phyloP scores from a whole-genome alignment of 2,888 invertebrate species.

The Dichetophora obliterata region DNA sequence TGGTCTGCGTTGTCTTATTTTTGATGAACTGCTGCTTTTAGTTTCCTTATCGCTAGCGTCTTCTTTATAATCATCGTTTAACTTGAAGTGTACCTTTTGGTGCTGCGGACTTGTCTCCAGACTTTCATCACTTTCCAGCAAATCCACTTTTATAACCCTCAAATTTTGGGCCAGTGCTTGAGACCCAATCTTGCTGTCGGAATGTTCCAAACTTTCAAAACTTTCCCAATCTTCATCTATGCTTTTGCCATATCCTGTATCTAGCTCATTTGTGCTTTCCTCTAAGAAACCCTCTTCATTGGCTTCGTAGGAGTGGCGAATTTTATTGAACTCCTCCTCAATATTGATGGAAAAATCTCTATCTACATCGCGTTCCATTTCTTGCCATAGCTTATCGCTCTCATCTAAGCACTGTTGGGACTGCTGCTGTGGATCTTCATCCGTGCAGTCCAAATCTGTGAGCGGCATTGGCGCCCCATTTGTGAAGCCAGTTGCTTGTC shows the following conservation, averaged over 20 bases:
- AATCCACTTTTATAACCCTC: neutral
- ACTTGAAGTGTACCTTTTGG: too few relatives aligned
- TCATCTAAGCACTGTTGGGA: neutral
- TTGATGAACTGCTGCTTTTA: neutral
- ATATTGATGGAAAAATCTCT: conserved; percentile 43
- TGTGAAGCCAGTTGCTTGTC: conserved; percentile 31
- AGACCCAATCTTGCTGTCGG: neutral
- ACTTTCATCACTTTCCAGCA: neutral
- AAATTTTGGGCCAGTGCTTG: neutral
- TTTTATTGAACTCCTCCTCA: conserved; percentile 56
- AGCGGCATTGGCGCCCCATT: neutral
- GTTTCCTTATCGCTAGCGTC: conserved; percentile 44
- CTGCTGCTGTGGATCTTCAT: neutral
- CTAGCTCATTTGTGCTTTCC: conserved; percentile 36
- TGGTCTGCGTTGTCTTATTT: conserved; percentile 7
- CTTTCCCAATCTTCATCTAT: conserved; percentile 63
- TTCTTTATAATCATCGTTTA: conserved; percentile 31
- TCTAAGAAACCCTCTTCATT: conserved; percentile 61
- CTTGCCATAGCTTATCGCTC: conserved; percentile 47
- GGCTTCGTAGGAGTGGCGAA: conserved; percentile 57
- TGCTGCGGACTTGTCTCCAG: too few relatives aligned
- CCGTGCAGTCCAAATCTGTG: neutral
- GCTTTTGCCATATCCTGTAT: conserved; percentile 58
- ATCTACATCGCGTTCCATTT: conserved; percentile 49
- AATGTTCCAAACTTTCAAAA: conserved; percentile 53